phyloP scores from a whole-genome alignment of 2,888 invertebrate genomes.

The Nyleta sp. region DNA sequence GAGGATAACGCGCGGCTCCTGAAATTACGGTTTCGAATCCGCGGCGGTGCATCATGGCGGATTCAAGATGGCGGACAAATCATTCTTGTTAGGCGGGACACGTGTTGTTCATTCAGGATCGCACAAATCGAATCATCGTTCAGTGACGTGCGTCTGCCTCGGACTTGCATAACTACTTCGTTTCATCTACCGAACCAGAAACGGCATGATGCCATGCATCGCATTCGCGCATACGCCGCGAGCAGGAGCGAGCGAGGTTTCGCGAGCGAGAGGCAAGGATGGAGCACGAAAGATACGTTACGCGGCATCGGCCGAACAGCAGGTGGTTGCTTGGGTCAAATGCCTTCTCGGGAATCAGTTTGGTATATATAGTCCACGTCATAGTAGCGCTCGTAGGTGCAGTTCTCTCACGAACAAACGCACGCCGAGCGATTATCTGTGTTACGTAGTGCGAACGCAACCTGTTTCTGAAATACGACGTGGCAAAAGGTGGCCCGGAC shows the following conservation, averaged over 20 bases:
- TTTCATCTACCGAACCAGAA: conserved; percentile 70
- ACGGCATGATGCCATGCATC: conserved; percentile 74
- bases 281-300: conserved; percentile 69
- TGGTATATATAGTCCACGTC: conserved; percentile 70
- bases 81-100: conserved; percentile 23
- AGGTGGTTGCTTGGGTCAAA: conserved; percentile 80
- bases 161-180: conserved; percentile 73
- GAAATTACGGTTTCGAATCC: no score
- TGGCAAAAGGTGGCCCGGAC: conserved; percentile 19
- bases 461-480: conserved; percentile 28
- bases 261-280: conserved; percentile 57
- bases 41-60: no score
- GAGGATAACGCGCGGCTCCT: no score
- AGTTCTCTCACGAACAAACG: conserved; percentile 56
- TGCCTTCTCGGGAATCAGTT: conserved; percentile 79
- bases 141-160: conserved; percentile 42
- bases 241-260: conserved; percentile 52
- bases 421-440: conserved; percentile 29
- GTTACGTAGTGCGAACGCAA: conserved; percentile 46
- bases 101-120: conserved; percentile 57
- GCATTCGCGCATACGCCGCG: conserved; percentile 69
- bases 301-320: conserved; percentile 77
- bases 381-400: conserved; percentile 64
- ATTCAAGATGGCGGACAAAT: no score
- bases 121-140: conserved; percentile 58